Conservation (phyloP, 2,113 vertebrate species). For the Colistium nudipinnis region DNA sequence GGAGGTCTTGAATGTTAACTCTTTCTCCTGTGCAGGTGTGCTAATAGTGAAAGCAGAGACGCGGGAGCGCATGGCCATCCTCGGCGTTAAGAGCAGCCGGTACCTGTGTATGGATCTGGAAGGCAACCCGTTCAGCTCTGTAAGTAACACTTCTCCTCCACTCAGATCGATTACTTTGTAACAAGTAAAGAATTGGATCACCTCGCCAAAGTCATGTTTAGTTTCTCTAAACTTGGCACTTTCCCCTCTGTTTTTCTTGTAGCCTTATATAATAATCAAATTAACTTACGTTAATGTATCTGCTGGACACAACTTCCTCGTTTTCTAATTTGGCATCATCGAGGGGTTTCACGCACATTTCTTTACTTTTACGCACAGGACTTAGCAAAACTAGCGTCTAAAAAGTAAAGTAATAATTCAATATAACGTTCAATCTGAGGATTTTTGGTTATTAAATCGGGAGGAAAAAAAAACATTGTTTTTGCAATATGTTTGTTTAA, state of each 20-base stretch:
- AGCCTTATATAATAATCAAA: too few species aligned
- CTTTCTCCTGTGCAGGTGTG: conserved; percentile 80
- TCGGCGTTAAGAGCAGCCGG: conserved; percentile 88
- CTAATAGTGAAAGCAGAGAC: conserved; percentile 87
- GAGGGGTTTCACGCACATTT: conserved; percentile 32
- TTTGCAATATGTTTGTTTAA: neutral
- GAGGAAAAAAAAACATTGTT: too few species aligned
- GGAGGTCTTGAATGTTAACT: neutral
- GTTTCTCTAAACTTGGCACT: too few species aligned
- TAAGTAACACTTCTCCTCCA: conserved; percentile 73
- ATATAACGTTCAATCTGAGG: too few species aligned
- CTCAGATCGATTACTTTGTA: neutral
- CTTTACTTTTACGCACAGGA: conserved; percentile 5
- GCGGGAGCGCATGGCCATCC: conserved; percentile 87
- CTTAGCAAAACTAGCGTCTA: neutral
- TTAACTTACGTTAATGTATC: too few species aligned
- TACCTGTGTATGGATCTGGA: conserved; percentile 90
- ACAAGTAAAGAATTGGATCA: neutral
- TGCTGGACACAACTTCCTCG: too few species aligned
- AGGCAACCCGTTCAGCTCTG: conserved; percentile 90
- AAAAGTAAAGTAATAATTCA: too few species aligned
- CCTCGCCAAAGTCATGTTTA: too few species aligned
- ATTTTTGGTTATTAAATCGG: too few species aligned
- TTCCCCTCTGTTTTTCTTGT: too few species aligned
- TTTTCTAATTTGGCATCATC: neutral